Evolutionary conservation across 1,140 invertebrate genomes (phyloP).

Genomic region (Hyphantria cunea): DNA sequence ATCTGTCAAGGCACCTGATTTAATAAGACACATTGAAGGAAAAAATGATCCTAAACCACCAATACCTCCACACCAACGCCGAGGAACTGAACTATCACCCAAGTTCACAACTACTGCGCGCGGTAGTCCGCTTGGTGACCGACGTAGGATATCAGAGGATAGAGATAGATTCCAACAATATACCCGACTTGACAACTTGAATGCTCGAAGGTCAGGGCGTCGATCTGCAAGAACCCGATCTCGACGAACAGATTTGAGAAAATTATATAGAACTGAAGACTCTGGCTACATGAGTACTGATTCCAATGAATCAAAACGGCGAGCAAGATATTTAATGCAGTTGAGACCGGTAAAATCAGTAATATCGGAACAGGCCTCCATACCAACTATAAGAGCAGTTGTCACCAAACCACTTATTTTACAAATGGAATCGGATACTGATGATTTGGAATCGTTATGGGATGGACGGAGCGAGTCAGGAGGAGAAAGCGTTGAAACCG

Average conservation of each 20-base stretch:
- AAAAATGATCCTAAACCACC: constrained; percentile 67
- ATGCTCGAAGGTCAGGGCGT: constrained; percentile 64
- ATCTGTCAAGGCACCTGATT: constrained; percentile 51
- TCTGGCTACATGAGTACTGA: constrained; percentile 88
- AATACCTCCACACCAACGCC: constrained; percentile 82
- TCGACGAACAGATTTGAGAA: constrained; percentile 69
- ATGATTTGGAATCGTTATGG: constrained; percentile 77
- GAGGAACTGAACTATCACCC: constrained; percentile 46
- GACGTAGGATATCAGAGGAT: constrained; percentile 59
- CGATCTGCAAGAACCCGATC: constrained; percentile 67
- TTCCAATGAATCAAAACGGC: constrained; percentile 82
- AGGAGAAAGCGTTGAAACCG: constrained; percentile 91
- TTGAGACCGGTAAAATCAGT: constrained; percentile 58
- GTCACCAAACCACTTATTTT: constrained; percentile 43
- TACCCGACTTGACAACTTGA: constrained; percentile 58
- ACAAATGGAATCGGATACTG: constrained; percentile 73
- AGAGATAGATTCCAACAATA: constrained; percentile 60
- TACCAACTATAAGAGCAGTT: constrained; percentile 33
- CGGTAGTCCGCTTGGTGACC: constrained; percentile 64
- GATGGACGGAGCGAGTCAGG: constrained; percentile 92
- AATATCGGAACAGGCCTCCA: constrained; percentile 42
- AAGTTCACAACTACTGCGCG: constrained; percentile 48
- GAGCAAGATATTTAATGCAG: constrained; percentile 73
- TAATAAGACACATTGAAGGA: constrained; percentile 47
- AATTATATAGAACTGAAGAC: constrained; percentile 81